Conservation (phyloP, 1,140 invertebrate genomes). For the Camponotus floridanus region DNA sequence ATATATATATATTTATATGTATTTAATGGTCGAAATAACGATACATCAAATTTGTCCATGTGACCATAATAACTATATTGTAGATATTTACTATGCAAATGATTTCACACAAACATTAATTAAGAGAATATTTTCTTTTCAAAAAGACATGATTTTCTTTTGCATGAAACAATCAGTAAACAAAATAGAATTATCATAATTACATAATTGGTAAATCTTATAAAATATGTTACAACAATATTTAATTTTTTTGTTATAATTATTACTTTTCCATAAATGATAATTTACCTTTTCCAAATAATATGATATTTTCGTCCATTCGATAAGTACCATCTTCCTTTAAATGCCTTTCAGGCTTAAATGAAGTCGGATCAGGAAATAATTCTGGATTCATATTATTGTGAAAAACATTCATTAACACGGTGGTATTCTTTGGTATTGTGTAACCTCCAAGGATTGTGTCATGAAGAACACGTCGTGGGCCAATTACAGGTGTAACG, state of each 20-base stretch:
- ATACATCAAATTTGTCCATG: not conserved
- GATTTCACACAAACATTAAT: not conserved
- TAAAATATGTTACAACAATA: not conserved
- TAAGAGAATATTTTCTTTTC: not conserved
- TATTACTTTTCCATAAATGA: not conserved
- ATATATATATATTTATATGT: no score
- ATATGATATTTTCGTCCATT: slow-evolving; percentile 87
- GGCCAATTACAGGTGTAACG: slow-evolving; percentile 90
- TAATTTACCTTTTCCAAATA: slow-evolving; percentile 89
- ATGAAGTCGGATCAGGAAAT: slow-evolving; percentile 90
- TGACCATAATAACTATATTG: no score
- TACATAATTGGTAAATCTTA: not conserved
- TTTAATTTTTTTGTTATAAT: not conserved
- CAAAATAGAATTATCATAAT: not conserved
- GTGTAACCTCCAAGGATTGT: slow-evolving; percentile 88
- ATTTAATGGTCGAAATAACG: not conserved
- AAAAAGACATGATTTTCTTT: slow-evolving; percentile 6
- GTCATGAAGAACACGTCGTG: slow-evolving; percentile 88
- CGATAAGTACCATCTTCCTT: slow-evolving; percentile 78
- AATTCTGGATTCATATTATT: slow-evolving; percentile 88
- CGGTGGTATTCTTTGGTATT: slow-evolving; percentile 89
- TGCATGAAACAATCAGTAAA: not conserved
- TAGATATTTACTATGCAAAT: not conserved
- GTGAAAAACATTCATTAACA: slow-evolving; percentile 89
- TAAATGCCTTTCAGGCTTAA: slow-evolving; percentile 91